Conservation (phyloP, 2,888 invertebrate genomes). For the Sepiola atlantica region DNA sequence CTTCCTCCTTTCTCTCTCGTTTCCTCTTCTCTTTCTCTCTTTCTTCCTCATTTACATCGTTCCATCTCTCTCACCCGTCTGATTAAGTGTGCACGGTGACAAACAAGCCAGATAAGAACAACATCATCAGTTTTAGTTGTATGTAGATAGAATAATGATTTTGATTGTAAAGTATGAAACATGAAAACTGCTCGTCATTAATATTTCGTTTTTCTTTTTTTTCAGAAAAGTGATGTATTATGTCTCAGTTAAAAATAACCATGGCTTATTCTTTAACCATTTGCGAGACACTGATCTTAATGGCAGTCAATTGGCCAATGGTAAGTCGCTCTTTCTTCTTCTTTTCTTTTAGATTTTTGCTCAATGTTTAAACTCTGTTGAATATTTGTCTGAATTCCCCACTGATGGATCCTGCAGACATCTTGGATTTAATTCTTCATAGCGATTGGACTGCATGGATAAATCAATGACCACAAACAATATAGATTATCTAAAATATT, state of each 20-base stretch:
- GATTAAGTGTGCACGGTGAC: background rate
- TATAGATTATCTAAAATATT: too few relatives aligned
- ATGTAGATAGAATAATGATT: background rate
- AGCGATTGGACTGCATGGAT: too few relatives aligned
- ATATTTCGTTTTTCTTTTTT: background rate
- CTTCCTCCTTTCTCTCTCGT: too few relatives aligned
- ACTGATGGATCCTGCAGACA: too few relatives aligned
- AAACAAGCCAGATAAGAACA: too few relatives aligned
- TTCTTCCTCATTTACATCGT: background rate
- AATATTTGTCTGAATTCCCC: too few relatives aligned
- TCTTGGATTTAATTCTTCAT: too few relatives aligned
- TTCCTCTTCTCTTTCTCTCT: background rate
- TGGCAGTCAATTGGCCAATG: slow-evolving; percentile 64
- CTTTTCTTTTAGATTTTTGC: too few relatives aligned
- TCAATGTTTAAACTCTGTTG: background rate
- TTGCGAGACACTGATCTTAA: slow-evolving; percentile 61
- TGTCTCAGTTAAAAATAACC: slow-evolving; percentile 65
- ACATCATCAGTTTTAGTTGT: too few relatives aligned
- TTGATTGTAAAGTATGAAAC: background rate
- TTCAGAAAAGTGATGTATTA: slow-evolving; percentile 67
- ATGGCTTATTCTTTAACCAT: slow-evolving; percentile 61
- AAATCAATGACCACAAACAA: too few relatives aligned
- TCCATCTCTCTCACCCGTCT: background rate
- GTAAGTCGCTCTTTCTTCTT: slow-evolving; percentile 55
- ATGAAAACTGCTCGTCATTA: background rate